These are phyloP conservation scores for Peromyscus nudipes DNA, from an alignment of 2,797 vertebrate species.

Conservation along the genomic window DNA sequence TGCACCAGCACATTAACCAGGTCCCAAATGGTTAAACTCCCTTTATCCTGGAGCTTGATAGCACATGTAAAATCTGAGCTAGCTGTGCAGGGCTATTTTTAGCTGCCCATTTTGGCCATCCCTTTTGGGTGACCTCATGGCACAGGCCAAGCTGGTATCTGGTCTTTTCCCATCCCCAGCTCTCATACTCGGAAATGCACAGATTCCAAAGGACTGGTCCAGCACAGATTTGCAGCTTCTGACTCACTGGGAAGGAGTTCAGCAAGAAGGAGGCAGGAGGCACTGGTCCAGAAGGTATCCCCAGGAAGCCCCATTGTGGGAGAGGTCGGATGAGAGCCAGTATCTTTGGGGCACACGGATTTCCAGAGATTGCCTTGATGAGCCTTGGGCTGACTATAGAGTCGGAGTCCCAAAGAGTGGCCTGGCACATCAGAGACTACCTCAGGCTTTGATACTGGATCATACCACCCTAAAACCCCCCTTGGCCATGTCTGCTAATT, in stretches of 20 bases:
- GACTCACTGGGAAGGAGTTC: neutral
- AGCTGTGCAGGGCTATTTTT: constrained; percentile 40
- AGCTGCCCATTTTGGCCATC: neutral
- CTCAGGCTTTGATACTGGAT: neutral
- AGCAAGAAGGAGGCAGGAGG: neutral
- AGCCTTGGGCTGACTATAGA: neutral
- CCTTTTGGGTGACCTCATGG: constrained; percentile 51
- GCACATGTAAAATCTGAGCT: neutral
- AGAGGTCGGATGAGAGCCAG: neutral
- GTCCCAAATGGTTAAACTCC: constrained; percentile 18
- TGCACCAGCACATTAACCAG: neutral
- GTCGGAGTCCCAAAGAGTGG: fast-evolving
- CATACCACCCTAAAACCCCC: neutral
- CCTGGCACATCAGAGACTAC: neutral
- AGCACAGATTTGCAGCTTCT: neutral
- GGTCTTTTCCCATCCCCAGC: neutral
- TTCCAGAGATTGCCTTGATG: neutral
- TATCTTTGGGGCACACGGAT: neutral
- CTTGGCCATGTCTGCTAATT: neutral
- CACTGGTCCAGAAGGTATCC: neutral
- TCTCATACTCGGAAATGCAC: constrained; percentile 28
- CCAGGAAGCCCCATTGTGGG: neutral
- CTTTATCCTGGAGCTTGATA: neutral
- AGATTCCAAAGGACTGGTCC: neutral
- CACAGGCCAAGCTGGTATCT: neutral